Conservation (phyloP, 2,113 vertebrate genomes). For the Erpornis zantholeuca region DNA sequence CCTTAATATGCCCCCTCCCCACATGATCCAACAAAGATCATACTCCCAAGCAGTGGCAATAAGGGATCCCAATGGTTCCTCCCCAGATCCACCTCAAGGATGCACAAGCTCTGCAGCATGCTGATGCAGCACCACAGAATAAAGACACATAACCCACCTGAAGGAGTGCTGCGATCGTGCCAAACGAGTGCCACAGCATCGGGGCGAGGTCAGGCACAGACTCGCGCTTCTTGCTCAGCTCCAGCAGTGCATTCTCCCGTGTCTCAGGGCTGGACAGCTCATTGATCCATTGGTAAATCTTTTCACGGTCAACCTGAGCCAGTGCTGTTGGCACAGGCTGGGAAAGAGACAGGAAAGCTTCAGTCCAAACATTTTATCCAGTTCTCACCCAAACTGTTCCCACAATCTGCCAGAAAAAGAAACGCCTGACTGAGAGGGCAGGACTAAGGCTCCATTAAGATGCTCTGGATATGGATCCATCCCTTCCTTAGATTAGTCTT, state of each 20-base stretch:
- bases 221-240: conserved; percentile 96
- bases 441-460: not conserved
- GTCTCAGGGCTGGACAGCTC: conserved; percentile 96
- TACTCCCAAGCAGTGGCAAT: not conserved
- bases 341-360: conserved; percentile 17
- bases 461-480: not conserved
- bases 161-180: conserved; percentile 93
- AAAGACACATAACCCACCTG: conserved; percentile 74
- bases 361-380: not conserved
- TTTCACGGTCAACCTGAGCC: conserved; percentile 95
- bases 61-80: not conserved
- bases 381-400: not conserved
- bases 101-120: not conserved
- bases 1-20: not conserved
- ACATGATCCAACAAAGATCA: not conserved
- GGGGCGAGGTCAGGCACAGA: conserved; percentile 96
- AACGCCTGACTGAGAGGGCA: not conserved
- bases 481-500: not conserved
- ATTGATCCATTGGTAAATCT: conserved; percentile 99
- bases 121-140: fast-evolving
- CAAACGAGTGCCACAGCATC: conserved; percentile 98
- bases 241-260: conserved; percentile 92
- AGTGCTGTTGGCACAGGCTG: conserved; percentile 93
- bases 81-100: not conserved
- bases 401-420: not conserved